phyloP scores from a whole-genome alignment of 35 echinoderm and acorn worm species.

The Diadema setosum region DNA sequence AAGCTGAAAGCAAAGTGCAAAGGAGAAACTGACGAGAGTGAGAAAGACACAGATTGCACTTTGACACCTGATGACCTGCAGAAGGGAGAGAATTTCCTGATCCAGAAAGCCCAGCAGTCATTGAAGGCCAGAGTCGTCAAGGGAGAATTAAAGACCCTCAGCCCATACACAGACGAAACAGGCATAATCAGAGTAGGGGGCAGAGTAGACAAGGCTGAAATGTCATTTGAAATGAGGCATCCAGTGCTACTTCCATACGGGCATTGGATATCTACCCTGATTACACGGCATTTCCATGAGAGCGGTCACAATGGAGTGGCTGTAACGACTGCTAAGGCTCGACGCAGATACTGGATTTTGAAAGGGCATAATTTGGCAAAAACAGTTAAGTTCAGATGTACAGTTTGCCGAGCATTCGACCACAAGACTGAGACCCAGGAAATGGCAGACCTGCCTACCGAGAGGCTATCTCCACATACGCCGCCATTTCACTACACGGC shows the following conservation, averaged over 20 bases:
- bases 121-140: slow-evolving; percentile 6
- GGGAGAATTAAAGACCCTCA: slow-evolving; percentile 52
- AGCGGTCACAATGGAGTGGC: slow-evolving; percentile 34
- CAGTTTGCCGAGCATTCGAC: slow-evolving; percentile 18
- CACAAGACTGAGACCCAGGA: slow-evolving; percentile 19
- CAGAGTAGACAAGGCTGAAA: slow-evolving; percentile 27
- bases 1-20: slow-evolving; percentile 42
- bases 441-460: slow-evolving; percentile 41
- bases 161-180: slow-evolving; percentile 30
- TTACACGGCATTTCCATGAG: slow-evolving; percentile 42
- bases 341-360: slow-evolving; percentile 57
- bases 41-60: too few relatives aligned
- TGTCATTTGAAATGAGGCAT: slow-evolving; percentile 38
- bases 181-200: slow-evolving; percentile 52
- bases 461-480: slow-evolving; percentile 33
- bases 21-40: too few relatives aligned
- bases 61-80: too few relatives aligned
- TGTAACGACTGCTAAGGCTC: slow-evolving; percentile 16
- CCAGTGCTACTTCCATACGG: slow-evolving; percentile 41
- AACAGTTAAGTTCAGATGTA: slow-evolving; percentile 49
- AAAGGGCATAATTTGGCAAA: slow-evolving; percentile 25
- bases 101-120: slow-evolving; percentile 43
- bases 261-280: slow-evolving; percentile 36
- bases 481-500: too few relatives aligned
- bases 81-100: slow-evolving; percentile 48